phyloP scores from a whole-genome alignment of 2,113 vertebrate genomes.

The Maccullochella peelii region DNA sequence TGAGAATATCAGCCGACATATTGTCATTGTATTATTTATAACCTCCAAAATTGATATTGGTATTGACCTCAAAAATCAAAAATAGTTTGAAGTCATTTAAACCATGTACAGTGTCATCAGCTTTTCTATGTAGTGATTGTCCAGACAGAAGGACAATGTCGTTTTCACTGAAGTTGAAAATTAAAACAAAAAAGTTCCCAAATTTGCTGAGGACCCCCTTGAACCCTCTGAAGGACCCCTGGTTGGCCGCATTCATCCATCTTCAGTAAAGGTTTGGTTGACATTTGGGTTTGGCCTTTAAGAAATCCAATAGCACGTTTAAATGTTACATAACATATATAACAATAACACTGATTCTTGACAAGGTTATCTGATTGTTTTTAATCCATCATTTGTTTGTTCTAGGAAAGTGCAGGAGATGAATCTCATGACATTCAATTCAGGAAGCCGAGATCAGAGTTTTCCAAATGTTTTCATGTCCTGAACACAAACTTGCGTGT shows the following conservation, averaged over 20 bases:
- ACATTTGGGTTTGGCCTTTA: constrained; percentile 22
- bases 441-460: constrained; percentile 4
- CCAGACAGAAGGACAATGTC: neutral
- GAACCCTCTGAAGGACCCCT: neutral
- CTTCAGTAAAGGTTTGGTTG: neutral
- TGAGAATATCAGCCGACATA: neutral
- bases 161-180: neutral
- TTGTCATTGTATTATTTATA: neutral
- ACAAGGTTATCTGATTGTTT: neutral
- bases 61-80: neutral
- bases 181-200: neutral
- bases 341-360: neutral
- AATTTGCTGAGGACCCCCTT: neutral
- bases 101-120: neutral
- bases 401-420: constrained; percentile 2
- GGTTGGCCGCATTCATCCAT: neutral
- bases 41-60: neutral
- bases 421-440: neutral
- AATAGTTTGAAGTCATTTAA: neutral
- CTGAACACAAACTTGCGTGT: neutral
- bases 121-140: neutral
- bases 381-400: constrained; percentile 4
- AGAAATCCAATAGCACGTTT: neutral
- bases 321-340: too few relatives aligned
- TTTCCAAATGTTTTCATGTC: neutral